These are phyloP conservation scores for Phenganax stokvisi DNA, from an alignment of 92 coral and sea anemone species.

Conservation along the genomic window DNA sequence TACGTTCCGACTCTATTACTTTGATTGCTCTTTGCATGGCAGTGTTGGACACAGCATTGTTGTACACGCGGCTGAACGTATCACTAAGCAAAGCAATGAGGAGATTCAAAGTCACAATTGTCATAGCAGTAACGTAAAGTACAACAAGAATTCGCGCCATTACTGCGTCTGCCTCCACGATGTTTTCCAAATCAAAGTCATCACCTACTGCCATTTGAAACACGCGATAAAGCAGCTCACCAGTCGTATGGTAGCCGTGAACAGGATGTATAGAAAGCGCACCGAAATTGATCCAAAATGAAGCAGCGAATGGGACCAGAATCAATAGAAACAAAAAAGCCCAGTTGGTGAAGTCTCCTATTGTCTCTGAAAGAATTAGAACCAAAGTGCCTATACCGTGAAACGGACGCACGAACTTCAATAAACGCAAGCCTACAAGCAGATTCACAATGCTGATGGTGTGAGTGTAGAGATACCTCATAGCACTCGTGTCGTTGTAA, in stretches of 20 bases:
- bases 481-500: background rate
- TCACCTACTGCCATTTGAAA: constrained; percentile 26
- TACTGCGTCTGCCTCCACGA: constrained; percentile 1
- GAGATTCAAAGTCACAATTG: constrained; percentile 16
- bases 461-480: constrained; percentile 15
- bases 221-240: constrained; percentile 17
- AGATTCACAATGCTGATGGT: constrained; percentile 22
- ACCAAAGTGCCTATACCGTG: constrained; percentile 23
- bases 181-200: constrained; percentile 6
- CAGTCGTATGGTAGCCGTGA: constrained; percentile 19
- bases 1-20: constrained; percentile 14
- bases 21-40: constrained; percentile 20
- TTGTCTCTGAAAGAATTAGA: constrained; percentile 7
- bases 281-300: constrained; percentile 16
- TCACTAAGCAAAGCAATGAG: constrained; percentile 12
- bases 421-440: constrained; percentile 20
- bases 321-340: constrained; percentile 2
- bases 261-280: background rate
- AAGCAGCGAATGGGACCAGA: constrained; percentile 13
- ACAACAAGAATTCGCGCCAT: constrained; percentile 20
- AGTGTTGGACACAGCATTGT: constrained; percentile 10
- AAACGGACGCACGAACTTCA: constrained; percentile 18
- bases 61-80: constrained; percentile 9
- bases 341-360: constrained; percentile 11
- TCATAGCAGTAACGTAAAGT: constrained; percentile 18